Evolutionary conservation across 2,797 vertebrate species (phyloP).

Genomic region (Selene dorsalis): DNA sequence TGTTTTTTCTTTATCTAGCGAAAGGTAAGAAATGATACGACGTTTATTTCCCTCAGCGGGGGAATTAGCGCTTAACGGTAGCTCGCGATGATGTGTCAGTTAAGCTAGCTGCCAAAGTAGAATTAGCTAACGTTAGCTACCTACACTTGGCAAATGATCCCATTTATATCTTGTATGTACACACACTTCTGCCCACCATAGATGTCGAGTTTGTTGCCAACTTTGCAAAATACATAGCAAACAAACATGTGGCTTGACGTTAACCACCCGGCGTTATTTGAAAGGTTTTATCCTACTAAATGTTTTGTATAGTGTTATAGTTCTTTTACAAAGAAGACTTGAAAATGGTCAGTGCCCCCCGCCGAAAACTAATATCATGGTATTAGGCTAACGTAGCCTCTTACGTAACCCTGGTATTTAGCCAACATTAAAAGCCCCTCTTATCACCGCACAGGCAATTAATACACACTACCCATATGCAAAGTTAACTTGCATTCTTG

Average conservation of each 20-base stretch:
- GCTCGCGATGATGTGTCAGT: slow-evolving; percentile 65
- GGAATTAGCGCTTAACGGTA: slow-evolving; percentile 15
- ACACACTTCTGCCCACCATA: neutral
- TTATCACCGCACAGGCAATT: neutral
- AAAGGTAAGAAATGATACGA: slow-evolving; percentile 74
- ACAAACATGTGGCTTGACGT: neutral
- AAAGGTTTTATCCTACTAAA: neutral
- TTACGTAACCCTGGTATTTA: slow-evolving; percentile 53
- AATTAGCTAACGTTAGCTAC: neutral
- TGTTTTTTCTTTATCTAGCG: slow-evolving; percentile 80
- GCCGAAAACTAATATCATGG: slow-evolving; percentile 2
- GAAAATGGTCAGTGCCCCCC: neutral
- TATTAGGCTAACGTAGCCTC: slow-evolving; percentile 36
- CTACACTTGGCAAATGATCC: neutral
- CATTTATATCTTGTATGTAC: neutral
- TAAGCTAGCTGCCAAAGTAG: slow-evolving; percentile 38
- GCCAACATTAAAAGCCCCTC: neutral
- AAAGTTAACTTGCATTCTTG: neutral
- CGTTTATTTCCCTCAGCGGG: slow-evolving; percentile 1
- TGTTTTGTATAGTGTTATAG: rapidly evolving
- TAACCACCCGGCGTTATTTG: neutral
- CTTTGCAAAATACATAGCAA: too few species aligned
- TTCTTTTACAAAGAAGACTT: neutral
- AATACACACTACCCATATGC: neutral
- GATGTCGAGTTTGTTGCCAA: neutral